Evolutionary conservation across 1,140 invertebrate species (phyloP).

Genomic region (Lepidurus packardi): DNA sequence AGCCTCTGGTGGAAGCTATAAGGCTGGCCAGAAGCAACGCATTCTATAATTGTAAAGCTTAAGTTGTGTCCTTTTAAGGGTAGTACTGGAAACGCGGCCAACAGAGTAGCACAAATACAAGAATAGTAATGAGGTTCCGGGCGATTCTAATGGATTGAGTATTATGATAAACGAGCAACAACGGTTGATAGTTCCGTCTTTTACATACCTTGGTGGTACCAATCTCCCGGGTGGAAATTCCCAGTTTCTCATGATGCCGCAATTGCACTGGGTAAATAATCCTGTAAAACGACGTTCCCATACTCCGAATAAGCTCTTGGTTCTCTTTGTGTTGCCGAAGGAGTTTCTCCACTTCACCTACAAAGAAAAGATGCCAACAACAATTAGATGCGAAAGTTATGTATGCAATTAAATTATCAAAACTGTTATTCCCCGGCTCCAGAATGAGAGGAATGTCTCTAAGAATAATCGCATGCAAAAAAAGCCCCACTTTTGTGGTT

Average conservation of each 20-base stretch:
- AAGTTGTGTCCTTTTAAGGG: no score
- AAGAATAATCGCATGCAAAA: not conserved
- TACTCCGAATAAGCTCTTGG: conserved; percentile 81
- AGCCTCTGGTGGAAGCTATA: no score
- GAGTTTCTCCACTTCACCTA: conserved; percentile 81
- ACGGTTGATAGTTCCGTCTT: not conserved
- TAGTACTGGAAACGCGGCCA: not conserved
- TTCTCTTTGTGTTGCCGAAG: conserved; percentile 82
- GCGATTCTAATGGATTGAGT: not conserved
- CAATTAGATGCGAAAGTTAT: not conserved
- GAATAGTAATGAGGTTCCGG: not conserved
- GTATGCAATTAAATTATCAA: not conserved
- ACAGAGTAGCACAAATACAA: not conserved
- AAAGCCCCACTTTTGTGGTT: not conserved
- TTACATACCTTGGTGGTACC: conserved; percentile 42
- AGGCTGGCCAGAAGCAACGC: no score
- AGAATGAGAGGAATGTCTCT: not conserved
- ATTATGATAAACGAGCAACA: not conserved
- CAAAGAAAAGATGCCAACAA: conserved; percentile 41
- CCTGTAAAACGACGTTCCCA: conserved; percentile 83
- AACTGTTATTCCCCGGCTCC: not conserved
- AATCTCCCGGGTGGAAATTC: conserved; percentile 73
- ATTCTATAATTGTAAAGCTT: no score
- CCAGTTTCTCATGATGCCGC: conserved; percentile 89
- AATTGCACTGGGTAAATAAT: conserved; percentile 91